Base-by-base conservation (phyloP, 1,140 invertebrate species). In the Drosophila obscura region DNA sequence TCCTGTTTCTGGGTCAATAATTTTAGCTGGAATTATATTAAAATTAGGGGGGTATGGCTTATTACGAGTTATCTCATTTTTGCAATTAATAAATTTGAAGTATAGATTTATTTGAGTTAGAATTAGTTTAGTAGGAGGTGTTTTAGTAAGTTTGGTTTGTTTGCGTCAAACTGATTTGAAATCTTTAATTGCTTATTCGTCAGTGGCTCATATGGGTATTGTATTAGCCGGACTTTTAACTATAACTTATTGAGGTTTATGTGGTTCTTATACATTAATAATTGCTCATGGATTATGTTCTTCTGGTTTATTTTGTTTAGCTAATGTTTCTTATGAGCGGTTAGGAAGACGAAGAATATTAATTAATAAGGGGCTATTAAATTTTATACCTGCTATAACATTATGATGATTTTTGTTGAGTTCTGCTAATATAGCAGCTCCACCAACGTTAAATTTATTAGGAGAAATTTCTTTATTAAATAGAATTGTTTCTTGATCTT, bases 291-390 rank as follows among this genome's bases (percentile, higher is more conserved):
- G 94, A 3, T 85, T 94, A 75, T 94, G 93, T 93, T 95, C 94
- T 57, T 95, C 94, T 3, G 94, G 93, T 0, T 92, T 95, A 93
- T 95, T 95, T n/a, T n/a, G n/a, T n/a, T n/a, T 94, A 91, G 93
- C 93, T 31, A 4, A 24, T 24, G 22, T 24, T 4, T 4, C 22
- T 4, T 24, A 24, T 24, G 22, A 24, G 3, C 22, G 22, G 2
- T 24, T 24, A 24, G 22, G 22, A 2, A 24, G 22, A 24, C 22
- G 22, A 24, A 24, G 22, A 24, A 3, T 24, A 4, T 94, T 90
- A 84, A 90, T 92, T 81, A 92, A 92, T 91, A 92, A 92, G 52
- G 91, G 92, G 0, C 66, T 92, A 78, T 88, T 92, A 64, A 92
- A 92, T 91, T 85, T 91, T 79, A 90, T 92, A 63, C 91, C 91